phyloP scores from a whole-genome alignment of 2,797 vertebrate species.

The Periparus ater region DNA sequence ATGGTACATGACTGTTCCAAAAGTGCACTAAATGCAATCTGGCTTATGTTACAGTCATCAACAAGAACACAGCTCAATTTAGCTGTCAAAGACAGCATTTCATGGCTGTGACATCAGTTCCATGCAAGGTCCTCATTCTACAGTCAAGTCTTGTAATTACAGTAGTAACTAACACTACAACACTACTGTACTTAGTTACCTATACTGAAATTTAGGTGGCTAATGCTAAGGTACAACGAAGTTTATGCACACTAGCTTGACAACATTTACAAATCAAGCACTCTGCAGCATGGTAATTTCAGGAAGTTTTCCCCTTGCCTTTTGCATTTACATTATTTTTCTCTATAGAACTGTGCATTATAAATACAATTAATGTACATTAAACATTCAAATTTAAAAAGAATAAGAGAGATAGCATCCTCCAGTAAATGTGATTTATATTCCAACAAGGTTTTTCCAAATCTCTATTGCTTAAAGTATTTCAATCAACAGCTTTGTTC shows the following conservation, averaged over 20 bases:
- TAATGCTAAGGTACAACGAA: neutral
- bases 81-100: neutral
- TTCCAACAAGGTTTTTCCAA: neutral
- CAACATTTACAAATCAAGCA: neutral
- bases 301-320: neutral
- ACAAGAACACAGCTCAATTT: neutral
- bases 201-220: neutral
- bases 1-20: neutral
- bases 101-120: neutral
- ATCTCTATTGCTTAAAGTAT: neutral
- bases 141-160: neutral
- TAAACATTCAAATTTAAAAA: neutral
- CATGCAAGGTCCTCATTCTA: neutral
- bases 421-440: neutral
- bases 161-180: neutral
- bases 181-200: neutral
- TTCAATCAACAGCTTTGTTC: neutral
- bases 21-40: neutral
- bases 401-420: neutral
- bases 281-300: neutral
- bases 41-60: neutral
- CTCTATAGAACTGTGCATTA: neutral
- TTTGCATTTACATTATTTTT: neutral
- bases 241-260: rapidly evolving
- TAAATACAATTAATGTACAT: neutral